A percentile compares a stretch with the other conserved stretches of the same genome.
Conservation (phyloP, 2,888 invertebrate genomes). For the Conistra vaccinii region DNA sequence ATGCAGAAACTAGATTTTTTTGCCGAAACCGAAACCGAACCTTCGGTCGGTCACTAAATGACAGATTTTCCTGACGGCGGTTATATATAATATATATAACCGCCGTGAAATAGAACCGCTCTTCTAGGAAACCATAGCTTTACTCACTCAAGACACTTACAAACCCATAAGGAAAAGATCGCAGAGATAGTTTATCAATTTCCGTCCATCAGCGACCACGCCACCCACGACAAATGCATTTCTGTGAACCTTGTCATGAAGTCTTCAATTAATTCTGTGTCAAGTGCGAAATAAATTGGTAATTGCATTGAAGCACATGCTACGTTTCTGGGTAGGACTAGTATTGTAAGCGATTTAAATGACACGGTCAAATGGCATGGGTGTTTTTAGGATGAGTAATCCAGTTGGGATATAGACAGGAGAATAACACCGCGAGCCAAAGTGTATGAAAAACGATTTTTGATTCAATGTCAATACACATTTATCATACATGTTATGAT, state of each 20-base stretch:
- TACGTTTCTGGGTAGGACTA: neutral
- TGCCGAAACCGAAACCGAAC: too few species aligned
- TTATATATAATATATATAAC: too few species aligned
- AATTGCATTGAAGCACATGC: conserved; percentile 29
- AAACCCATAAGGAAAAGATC: conserved; percentile 40
- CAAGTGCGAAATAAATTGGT: conserved; percentile 48
- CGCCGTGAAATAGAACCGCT: too few species aligned
- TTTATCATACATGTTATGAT: too few species aligned
- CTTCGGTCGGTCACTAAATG: too few species aligned
- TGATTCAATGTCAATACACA: too few species aligned
- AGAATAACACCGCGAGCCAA: too few species aligned
- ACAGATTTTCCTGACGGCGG: too few species aligned
- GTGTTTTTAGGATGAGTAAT: neutral
- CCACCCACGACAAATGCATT: conserved; percentile 32
- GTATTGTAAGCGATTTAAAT: neutral
- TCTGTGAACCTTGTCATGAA: conserved; percentile 33
- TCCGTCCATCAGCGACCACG: conserved; percentile 14
- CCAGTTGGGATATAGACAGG: neutral
- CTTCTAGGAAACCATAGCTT: too few species aligned
- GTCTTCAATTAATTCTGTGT: conserved; percentile 53
- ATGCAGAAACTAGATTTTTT: too few species aligned
- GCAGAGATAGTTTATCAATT: conserved; percentile 28
- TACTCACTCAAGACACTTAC: conserved; percentile 22
- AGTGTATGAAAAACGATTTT: too few species aligned
- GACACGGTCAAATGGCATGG: neutral